A percentile compares a stretch with the other conserved stretches of the same genome.
Conservation (phyloP, 2,113 vertebrate species). For the Indicator indicator region DNA sequence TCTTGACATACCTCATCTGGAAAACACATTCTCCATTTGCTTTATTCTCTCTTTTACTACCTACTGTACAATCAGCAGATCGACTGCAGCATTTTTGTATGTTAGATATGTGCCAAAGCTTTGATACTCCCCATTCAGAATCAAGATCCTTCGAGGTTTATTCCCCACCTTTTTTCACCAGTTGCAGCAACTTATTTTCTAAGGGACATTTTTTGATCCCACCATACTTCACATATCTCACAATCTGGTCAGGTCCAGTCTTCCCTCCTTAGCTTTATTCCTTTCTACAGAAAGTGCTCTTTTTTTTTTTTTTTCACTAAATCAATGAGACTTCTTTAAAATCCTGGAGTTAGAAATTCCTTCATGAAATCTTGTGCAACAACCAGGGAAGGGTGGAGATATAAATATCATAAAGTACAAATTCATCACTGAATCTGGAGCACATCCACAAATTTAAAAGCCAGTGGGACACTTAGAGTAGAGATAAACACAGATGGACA, state of each 20-base stretch:
- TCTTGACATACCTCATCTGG: not conserved
- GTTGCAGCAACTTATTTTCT: not conserved
- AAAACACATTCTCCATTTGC: not conserved
- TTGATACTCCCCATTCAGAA: not conserved
- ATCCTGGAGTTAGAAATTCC: slow-evolving; percentile 17
- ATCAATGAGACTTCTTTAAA: not conserved
- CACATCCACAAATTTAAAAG: slow-evolving; percentile 46
- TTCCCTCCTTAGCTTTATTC: not conserved
- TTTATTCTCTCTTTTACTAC: not conserved
- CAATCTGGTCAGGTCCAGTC: not conserved
- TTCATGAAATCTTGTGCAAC: slow-evolving; percentile 25
- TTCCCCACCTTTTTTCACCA: not conserved
- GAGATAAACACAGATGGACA: slow-evolving; percentile 70
- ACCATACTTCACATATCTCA: not conserved
- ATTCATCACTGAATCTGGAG: slow-evolving; percentile 47
- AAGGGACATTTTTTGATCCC: not conserved
- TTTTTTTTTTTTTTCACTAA: not conserved
- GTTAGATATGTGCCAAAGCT: not conserved
- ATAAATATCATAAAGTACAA: slow-evolving; percentile 48
- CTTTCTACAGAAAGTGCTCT: not conserved
- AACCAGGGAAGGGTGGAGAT: slow-evolving; percentile 49
- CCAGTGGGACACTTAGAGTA: not conserved
- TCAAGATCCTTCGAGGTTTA: not conserved
- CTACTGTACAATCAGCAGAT: not conserved
- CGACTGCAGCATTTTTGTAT: not conserved